Evolutionary conservation across 2,797 vertebrate genomes (phyloP).

Genomic region (Bradypodion pumilum): DNA sequence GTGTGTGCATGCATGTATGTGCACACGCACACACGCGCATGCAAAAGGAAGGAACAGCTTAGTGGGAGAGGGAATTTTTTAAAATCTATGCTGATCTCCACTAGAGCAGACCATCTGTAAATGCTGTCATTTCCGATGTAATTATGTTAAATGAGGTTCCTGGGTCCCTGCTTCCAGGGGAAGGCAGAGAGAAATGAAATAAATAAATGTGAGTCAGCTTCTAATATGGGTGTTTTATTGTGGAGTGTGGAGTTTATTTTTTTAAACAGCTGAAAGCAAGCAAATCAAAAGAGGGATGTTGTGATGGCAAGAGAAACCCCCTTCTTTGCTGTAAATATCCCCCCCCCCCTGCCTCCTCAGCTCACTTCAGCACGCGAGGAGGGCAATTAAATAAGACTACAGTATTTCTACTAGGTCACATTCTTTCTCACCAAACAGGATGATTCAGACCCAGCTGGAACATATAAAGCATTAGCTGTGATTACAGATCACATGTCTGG

Average conservation of each 20-base stretch:
- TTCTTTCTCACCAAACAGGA: background rate
- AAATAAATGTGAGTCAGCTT: no score
- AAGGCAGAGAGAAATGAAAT: no score
- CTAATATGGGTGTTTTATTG: no score
- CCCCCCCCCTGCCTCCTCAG: no score
- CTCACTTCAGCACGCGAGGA: background rate
- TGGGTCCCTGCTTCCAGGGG: no score
- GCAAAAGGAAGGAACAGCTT: background rate
- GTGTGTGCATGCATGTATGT: no score
- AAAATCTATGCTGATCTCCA: background rate
- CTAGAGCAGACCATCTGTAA: background rate
- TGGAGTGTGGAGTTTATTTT: no score
- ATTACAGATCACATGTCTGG: background rate
- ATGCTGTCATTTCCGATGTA: background rate
- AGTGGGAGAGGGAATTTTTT: background rate
- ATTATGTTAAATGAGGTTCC: background rate
- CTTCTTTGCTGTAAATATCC: no score
- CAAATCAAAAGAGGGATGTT: background rate
- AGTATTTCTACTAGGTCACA: background rate
- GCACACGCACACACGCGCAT: no score
- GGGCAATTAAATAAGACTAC: background rate
- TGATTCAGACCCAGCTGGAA: background rate
- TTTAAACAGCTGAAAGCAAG: background rate
- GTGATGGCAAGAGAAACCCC: background rate
- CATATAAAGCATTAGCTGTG: background rate